These are phyloP conservation scores for Astyanax mexicanus DNA, from an alignment of 2,797 vertebrate genomes.

Conservation along the genomic window DNA sequence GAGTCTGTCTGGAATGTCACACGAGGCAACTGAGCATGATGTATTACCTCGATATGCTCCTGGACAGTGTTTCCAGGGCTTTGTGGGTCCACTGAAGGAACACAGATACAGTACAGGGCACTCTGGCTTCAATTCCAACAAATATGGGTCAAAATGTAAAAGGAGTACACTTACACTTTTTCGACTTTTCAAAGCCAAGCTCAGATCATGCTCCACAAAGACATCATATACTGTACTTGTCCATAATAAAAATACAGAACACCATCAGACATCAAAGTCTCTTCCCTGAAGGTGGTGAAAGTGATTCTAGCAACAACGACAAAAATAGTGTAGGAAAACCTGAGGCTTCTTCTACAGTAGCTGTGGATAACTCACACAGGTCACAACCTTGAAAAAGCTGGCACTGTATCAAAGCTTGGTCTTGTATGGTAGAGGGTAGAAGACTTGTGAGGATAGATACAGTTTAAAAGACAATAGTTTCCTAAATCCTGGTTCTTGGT, in stretches of 20 bases:
- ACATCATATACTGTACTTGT: not conserved
- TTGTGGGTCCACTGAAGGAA: not conserved
- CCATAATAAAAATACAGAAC: not conserved
- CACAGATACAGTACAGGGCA: not conserved
- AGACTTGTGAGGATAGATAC: no score
- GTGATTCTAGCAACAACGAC: not conserved
- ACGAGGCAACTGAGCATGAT: not conserved
- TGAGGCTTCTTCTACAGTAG: not conserved
- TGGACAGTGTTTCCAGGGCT: not conserved
- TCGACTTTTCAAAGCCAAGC: not conserved
- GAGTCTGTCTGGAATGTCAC: not conserved
- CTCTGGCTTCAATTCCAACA: not conserved
- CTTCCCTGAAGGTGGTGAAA: not conserved
- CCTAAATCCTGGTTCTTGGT: no score
- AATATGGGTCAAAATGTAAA: constrained; percentile 12
- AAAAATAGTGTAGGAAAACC: not conserved
- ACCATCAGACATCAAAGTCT: not conserved
- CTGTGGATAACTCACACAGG: not conserved
- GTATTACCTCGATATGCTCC: not conserved
- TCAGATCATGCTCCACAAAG: not conserved
- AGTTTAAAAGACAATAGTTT: no score
- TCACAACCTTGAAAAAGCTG: not conserved
- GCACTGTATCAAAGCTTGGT: not conserved
- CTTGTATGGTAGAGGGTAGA: not conserved
- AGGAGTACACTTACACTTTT: not conserved